These are phyloP conservation scores for Cladopsammia gracilis DNA, from an alignment of 64 coral and sea anemone species.

Conservation along the genomic window DNA sequence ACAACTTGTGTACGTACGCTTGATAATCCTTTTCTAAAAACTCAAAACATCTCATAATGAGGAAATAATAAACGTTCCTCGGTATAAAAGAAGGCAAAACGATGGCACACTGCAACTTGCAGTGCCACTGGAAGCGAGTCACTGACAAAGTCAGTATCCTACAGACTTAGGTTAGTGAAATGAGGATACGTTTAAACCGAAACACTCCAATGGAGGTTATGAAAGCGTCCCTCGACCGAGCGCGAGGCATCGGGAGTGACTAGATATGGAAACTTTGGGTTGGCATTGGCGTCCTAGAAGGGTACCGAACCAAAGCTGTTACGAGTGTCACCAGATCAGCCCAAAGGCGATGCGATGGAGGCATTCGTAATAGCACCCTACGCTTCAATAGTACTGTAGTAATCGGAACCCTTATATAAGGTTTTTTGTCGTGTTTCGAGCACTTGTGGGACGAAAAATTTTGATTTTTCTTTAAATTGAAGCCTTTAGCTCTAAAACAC, in stretches of 20 bases:
- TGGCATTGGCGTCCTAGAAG: conserved; percentile 48
- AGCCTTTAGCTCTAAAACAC: background rate
- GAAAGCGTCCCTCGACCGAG: conserved; percentile 21
- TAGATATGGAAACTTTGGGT: conserved; percentile 42
- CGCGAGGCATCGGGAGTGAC: conserved; percentile 44
- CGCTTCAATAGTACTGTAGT: background rate
- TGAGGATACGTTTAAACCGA: conserved; percentile 36
- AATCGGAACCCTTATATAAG: background rate
- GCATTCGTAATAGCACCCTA: conserved; percentile 38
- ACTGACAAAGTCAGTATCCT: conserved; percentile 41
- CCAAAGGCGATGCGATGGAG: conserved; percentile 45
- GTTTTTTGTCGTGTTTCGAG: background rate
- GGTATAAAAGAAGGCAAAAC: background rate
- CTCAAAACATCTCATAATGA: too few relatives aligned
- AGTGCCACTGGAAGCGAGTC: conserved; percentile 33
- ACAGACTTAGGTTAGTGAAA: conserved; percentile 15
- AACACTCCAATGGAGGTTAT: conserved; percentile 53
- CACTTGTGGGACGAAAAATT: background rate
- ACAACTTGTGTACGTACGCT: too few relatives aligned
- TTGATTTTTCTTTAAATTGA: background rate
- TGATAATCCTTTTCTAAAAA: too few relatives aligned
- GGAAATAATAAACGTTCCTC: too few relatives aligned
- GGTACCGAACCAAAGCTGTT: conserved; percentile 60
- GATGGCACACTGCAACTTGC: conserved; percentile 13
- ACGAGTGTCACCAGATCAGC: conserved; percentile 57